These are phyloP conservation scores for Hoplodrina ambigua DNA, from an alignment of 2,888 invertebrate species.

Conservation along the genomic window DNA sequence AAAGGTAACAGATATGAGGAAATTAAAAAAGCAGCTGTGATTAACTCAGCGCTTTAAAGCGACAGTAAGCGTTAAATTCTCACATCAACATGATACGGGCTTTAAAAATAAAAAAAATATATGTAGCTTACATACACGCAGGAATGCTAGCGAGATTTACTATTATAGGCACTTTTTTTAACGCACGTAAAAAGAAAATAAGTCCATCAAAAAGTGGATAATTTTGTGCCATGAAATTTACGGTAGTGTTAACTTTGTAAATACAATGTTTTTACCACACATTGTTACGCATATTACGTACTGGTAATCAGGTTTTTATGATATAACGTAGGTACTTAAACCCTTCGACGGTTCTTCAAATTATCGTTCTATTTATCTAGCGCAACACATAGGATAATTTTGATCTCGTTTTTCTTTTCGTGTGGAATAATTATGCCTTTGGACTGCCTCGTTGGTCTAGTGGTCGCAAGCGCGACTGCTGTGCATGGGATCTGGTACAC, in stretches of 20 bases:
- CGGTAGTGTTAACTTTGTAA: slow-evolving; percentile 27
- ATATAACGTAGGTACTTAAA: neutral
- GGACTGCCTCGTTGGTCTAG: too few species aligned
- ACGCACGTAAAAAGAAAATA: slow-evolving; percentile 63
- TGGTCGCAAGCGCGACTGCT: too few species aligned
- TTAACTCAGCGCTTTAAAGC: slow-evolving; percentile 53
- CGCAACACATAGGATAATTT: too few species aligned
- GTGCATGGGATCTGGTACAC: too few species aligned
- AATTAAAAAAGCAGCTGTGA: slow-evolving; percentile 51
- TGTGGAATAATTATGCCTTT: too few species aligned
- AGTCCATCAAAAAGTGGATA: slow-evolving; percentile 47
- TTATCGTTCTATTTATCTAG: neutral
- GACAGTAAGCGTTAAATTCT: slow-evolving; percentile 42
- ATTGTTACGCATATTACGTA: slow-evolving; percentile 14
- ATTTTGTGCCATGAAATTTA: slow-evolving; percentile 41
- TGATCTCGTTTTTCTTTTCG: too few species aligned
- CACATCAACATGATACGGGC: slow-evolving; percentile 38
- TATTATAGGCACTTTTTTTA: slow-evolving; percentile 65
- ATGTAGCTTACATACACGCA: slow-evolving; percentile 38
- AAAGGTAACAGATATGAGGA: slow-evolving; percentile 38
- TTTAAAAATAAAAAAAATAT: slow-evolving; percentile 58
- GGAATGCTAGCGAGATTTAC: slow-evolving; percentile 60
- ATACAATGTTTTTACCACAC: slow-evolving; percentile 7
- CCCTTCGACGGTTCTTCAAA: neutral
- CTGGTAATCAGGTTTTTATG: slow-evolving; percentile 30